A percentile compares a stretch with the other conserved stretches of the same genome.
These are phyloP conservation scores for Beris chalybata DNA, from an alignment of 2,888 invertebrate genomes.

Conservation along the genomic window DNA sequence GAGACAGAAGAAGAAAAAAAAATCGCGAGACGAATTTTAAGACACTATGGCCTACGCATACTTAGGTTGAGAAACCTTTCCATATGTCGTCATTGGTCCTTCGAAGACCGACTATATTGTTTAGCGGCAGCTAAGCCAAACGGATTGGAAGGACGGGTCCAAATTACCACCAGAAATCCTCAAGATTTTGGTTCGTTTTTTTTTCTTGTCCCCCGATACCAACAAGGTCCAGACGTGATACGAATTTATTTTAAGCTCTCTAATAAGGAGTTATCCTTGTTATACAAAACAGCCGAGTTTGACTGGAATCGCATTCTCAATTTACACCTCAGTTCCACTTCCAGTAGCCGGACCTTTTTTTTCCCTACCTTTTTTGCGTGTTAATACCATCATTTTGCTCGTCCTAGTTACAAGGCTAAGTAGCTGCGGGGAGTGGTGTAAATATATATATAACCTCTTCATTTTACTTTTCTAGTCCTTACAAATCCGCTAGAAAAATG, in stretches of 20 bases:
- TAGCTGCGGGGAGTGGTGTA: conserved; percentile 4
- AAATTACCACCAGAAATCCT: neutral
- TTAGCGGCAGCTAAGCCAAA: conserved; percentile 18
- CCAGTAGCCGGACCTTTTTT: conserved; percentile 6
- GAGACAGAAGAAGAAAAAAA: conserved; percentile 40
- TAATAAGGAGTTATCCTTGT: conserved; percentile 33
- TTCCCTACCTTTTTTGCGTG: conserved; percentile 13
- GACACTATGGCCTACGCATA: neutral
- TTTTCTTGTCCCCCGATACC: neutral
- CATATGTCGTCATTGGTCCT: conserved; percentile 17
- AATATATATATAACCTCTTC: conserved; percentile 17
- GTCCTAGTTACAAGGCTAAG: conserved; percentile 10
- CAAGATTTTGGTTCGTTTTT: neutral
- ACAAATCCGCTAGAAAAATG: conserved; percentile 23
- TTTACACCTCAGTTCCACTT: neutral
- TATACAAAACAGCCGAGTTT: conserved; percentile 17
- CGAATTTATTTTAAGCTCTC: conserved; percentile 34
- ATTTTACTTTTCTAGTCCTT: conserved; percentile 4
- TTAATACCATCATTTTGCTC: conserved; percentile 20
- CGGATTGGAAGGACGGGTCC: conserved; percentile 22
- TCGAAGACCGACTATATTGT: neutral
- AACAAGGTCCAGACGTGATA: conserved; percentile 31
- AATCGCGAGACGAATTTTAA: conserved; percentile 25
- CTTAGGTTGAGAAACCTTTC: neutral
- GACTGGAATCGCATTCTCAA: conserved; percentile 3